Evolutionary conservation across 2,113 vertebrate genomes (phyloP).

Genomic region (Seriola quinqueradiata): DNA sequence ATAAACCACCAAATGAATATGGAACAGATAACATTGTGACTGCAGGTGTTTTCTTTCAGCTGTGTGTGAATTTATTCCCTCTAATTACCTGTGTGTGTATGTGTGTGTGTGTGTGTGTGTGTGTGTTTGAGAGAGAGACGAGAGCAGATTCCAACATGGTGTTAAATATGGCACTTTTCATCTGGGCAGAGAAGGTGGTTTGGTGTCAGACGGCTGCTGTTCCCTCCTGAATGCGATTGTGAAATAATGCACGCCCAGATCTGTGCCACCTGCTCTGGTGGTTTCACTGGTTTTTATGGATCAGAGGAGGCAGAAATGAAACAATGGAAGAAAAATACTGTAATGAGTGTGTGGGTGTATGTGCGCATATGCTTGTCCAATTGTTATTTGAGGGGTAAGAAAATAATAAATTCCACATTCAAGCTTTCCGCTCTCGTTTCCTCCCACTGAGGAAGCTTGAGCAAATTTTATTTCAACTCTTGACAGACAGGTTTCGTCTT

Average conservation of each 20-base stretch:
- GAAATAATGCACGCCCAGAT: conserved; percentile 39
- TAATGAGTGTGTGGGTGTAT: not conserved
- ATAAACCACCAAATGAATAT: too few species aligned
- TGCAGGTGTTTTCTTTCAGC: conserved; percentile 28
- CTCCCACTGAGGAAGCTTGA: not conserved
- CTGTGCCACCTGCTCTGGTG: conserved; percentile 47
- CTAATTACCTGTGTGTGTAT: conserved; percentile 21
- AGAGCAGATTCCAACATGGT: conserved; percentile 18
- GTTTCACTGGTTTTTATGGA: conserved; percentile 33
- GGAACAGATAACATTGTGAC: too few species aligned
- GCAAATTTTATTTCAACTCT: not conserved
- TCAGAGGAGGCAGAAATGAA: conserved; percentile 17
- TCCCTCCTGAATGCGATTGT: conserved; percentile 38
- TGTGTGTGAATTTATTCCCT: conserved; percentile 37
- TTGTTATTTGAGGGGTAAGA: not conserved
- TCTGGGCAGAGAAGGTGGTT: conserved; percentile 37
- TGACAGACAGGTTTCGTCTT: too few species aligned
- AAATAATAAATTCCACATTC: not conserved
- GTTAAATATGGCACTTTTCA: conserved; percentile 60
- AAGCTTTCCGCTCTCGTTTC: not conserved
- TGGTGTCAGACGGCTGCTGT: conserved; percentile 19
- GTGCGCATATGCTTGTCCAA: not conserved
- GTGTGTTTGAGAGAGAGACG: too few species aligned
- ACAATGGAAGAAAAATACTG: not conserved
- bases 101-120: too few species aligned